Evolutionary conservation across 2,113 vertebrate species (phyloP).

Genomic region (Chloropsis cyanopogon): DNA sequence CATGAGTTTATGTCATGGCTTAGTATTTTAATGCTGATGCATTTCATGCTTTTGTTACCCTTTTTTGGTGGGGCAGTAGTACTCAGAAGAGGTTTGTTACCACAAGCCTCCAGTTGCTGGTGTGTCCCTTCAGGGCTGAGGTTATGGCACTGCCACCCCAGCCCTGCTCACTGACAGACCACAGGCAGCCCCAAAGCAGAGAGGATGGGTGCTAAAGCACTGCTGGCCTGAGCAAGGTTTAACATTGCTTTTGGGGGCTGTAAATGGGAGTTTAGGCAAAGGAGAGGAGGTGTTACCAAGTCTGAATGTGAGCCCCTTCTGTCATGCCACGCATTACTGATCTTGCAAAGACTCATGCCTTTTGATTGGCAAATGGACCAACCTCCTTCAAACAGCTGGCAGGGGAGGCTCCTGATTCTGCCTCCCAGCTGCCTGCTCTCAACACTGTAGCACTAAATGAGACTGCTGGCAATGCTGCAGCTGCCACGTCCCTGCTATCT

Average conservation of each 20-base stretch:
- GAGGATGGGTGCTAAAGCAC: neutral
- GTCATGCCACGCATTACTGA: neutral
- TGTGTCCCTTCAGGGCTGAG: accelerated
- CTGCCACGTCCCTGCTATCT: accelerated
- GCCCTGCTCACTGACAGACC: accelerated
- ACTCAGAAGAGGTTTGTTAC: neutral
- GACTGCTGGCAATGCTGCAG: neutral
- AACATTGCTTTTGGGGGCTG: neutral
- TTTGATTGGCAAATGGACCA: neutral
- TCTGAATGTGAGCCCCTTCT: accelerated
- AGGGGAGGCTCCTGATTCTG: neutral
- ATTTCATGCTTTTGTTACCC: neutral
- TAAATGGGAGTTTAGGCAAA: neutral
- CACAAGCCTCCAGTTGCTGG: neutral
- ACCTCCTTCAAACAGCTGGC: neutral
- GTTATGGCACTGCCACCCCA: neutral
- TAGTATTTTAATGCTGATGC: neutral
- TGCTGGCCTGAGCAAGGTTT: neutral
- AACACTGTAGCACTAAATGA: neutral
- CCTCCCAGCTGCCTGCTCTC: neutral
- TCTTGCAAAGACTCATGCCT: neutral
- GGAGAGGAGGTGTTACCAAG: neutral
- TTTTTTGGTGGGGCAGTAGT: neutral
- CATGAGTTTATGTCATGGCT: neutral
- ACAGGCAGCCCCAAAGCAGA: neutral